Evolutionary conservation across 2,888 invertebrate species (phyloP), one percentile per base, ranked within the genome.

Genomic region (Orthosia gothica): DNA sequence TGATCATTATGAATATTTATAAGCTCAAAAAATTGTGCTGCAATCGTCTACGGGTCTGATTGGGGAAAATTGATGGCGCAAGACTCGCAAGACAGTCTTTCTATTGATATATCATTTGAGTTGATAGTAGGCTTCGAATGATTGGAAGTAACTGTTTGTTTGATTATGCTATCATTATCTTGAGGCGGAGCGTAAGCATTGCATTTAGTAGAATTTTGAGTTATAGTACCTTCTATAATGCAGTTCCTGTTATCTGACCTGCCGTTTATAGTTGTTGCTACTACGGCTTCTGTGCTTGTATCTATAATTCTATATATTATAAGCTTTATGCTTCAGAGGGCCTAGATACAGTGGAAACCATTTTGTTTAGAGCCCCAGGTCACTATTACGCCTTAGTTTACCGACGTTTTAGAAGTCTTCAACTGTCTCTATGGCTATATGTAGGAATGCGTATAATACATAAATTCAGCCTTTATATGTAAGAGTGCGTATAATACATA

Each of bases 1-100:
- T 74, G 61, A 65, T 71, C 62, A 49, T 32, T 62, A 81, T 84
- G 88, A 87, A 87, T 87, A 87, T 87, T 84, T 83, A 87, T 87
- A 63, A 78, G 79, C 66, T 70, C 57, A 66, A 63, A 76, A 84
- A 73, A 64, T 68, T 57, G 55, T 84, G 70, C 59, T 59, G 78
- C 61, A 83, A 82, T 76, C 64, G 76, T 61, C 72, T 76, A 71
- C 77, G 49, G 45, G 12, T 52, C 64, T 81, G 74, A 82, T 76
- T 71, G 80, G 63, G 58, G 73, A 75, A 80, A 83, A 77, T 69
- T 79, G 67, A 57, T 70, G 76, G 65, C 58, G 76, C 40, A 74
- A 76, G 64, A 68, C 15, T 62, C 58, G 74, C 32, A 74, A 76
- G 64, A 68, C 15, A 49, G 76, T 80, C 68, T 62, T 69, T 63